Evolutionary conservation across 2,888 invertebrate genomes (phyloP), one percentile per base, ranked within the genome.

Genomic region (Halictus ligatus): DNA sequence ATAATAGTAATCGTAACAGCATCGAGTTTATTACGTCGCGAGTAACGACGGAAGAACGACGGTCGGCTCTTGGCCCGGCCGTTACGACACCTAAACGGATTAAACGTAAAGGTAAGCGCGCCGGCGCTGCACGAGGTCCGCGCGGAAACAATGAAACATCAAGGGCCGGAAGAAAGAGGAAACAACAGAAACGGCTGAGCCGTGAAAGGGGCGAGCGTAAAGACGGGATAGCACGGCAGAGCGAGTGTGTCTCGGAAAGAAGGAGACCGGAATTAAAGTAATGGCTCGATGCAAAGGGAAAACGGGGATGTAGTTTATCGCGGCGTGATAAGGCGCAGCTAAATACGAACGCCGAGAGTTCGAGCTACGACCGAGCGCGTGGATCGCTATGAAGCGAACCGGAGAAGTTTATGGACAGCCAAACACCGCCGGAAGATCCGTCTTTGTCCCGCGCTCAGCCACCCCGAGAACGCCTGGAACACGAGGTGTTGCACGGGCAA

Each of bases 21-120:
- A 40, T 69, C 69, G 69, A 40, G 69, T 40, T 69, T 69, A 69
- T 69, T 21, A 10, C 60, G 25, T 21, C 60, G n/a, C 60, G 60
- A 8, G 54, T 54, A 54, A 54, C 69, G 69, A 69, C 18, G 18
- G 12, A 69, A 40, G 35, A 35, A 21, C 40, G 60, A 25, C 35
- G 13, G 1, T 10, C 8, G n/a, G 29, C 8, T 29, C 29, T 7
- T 10, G 35, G 21, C 4, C 67, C 35, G 35, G 35, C 2, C 35
- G 67, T 67, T 35, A 10, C 67, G 21, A 10, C 40, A 21, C 40
- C 21, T 21, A 21, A 69, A 69, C 69, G 69, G 69, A 40, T 69
- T 69, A 40, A 21, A 69, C 21, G 69, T 40, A 10, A 67, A 60
- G 25, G 60, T 8, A 21, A 12, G 12, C n/a, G 29, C 18, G 29